Evolutionary conservation across 2,113 vertebrate species (phyloP).

Genomic region (Corydoras sp.): DNA sequence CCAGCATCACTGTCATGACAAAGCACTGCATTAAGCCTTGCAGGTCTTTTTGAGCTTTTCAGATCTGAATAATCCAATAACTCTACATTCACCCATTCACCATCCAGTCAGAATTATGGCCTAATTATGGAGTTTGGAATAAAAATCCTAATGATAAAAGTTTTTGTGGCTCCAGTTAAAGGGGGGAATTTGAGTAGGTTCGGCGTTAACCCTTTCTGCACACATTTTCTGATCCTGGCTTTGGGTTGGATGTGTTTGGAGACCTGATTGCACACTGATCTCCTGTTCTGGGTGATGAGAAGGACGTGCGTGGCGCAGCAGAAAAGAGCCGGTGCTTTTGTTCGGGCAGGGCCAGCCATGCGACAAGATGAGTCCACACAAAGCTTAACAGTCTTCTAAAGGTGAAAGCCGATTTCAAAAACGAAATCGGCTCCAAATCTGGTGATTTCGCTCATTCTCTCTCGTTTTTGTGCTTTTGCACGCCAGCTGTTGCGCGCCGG

Average conservation of each 20-base stretch:
- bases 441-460: too few relatives aligned
- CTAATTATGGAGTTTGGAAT: too few relatives aligned
- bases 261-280: too few relatives aligned
- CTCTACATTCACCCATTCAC: not conserved
- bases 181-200: too few relatives aligned
- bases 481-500: conserved; percentile 19
- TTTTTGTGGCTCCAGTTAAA: too few relatives aligned
- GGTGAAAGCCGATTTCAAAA: not conserved
- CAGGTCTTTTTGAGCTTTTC: not conserved
- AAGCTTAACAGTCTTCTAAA: not conserved
- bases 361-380: not conserved
- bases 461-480: not conserved
- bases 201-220: not conserved
- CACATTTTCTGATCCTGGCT: not conserved
- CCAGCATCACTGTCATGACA: not conserved
- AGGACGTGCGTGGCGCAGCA: conserved; percentile 15
- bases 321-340: conserved; percentile 31
- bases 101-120: too few relatives aligned
- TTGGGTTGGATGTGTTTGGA: too few relatives aligned
- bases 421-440: too few relatives aligned
- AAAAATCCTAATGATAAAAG: too few relatives aligned
- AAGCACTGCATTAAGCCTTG: conserved; percentile 9
- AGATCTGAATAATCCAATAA: not conserved
- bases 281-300: too few relatives aligned
- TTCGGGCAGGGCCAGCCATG: conserved; percentile 12